Percentiles rank a stretch among this genome's conserved stretches.
phyloP scores from a whole-genome alignment of 2,113 vertebrate genomes.

The Ondatra zibethicus region DNA sequence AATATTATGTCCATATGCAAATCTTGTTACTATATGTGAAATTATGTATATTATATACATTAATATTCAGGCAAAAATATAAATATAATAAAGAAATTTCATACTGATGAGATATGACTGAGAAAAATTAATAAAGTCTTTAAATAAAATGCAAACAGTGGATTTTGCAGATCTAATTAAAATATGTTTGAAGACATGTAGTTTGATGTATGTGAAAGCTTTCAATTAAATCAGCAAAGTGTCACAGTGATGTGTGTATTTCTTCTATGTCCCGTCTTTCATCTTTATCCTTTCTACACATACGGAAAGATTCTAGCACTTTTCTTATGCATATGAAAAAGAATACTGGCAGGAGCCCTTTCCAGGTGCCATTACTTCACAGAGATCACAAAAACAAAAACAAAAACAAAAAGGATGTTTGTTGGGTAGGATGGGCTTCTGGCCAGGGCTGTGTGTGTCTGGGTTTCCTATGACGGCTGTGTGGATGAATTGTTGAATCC shows the following conservation, averaged over 20 bases:
- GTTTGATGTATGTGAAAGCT: neutral
- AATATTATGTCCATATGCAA: neutral
- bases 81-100: neutral
- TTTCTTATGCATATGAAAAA: neutral
- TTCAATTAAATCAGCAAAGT: neutral
- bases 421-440: too few species aligned
- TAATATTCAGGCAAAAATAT: neutral
- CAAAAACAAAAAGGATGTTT: too few species aligned
- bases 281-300: accelerated
- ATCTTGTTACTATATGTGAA: neutral
- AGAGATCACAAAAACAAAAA: too few species aligned
- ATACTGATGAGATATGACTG: neutral
- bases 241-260: neutral
- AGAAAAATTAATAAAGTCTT: neutral
- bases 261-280: neutral
- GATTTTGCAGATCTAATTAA: neutral
- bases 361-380: neutral
- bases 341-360: neutral
- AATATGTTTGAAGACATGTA: neutral
- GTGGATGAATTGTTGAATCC: neutral
- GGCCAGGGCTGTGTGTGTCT: accelerated
- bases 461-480: accelerated
- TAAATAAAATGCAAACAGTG: neutral
- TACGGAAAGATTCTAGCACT: neutral
- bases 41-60: too few species aligned